Conservation (phyloP, 2,797 vertebrate species). For the Peromyscus melanophrys region DNA sequence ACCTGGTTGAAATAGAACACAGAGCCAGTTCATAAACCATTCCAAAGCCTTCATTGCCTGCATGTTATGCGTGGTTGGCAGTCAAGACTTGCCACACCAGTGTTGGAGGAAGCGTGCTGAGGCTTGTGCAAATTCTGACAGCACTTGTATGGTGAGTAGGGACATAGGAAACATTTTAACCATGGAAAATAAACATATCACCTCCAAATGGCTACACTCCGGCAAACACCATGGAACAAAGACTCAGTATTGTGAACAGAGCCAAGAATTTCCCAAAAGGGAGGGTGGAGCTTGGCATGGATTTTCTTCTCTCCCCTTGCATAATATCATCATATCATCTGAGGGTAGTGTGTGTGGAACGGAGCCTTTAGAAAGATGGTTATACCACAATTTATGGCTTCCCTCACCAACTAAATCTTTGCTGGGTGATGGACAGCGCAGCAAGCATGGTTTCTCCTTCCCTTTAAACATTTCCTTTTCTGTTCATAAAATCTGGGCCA, state of each 20-base stretch:
- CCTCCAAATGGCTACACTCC: slow-evolving; percentile 73
- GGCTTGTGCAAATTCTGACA: slow-evolving; percentile 54
- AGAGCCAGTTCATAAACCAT: slow-evolving; percentile 37
- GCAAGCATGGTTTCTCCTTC: slow-evolving; percentile 41
- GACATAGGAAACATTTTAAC: slow-evolving; percentile 61
- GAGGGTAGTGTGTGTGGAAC: slow-evolving; percentile 46
- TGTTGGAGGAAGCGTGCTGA: slow-evolving; percentile 2
- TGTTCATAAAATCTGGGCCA: neutral
- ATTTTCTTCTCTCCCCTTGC: slow-evolving; percentile 60
- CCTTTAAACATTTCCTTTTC: slow-evolving; percentile 34
- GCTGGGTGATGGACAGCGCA: slow-evolving; percentile 39
- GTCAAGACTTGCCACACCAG: slow-evolving; percentile 4
- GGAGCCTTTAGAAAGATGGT: slow-evolving; percentile 64
- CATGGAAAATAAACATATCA: slow-evolving; percentile 75
- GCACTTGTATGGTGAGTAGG: neutral
- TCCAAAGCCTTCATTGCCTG: slow-evolving; percentile 60
- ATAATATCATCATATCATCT: slow-evolving; percentile 58
- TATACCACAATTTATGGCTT: slow-evolving; percentile 63
- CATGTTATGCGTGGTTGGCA: neutral
- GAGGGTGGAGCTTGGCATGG: slow-evolving; percentile 51
- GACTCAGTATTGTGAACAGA: slow-evolving; percentile 63
- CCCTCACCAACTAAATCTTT: slow-evolving; percentile 59
- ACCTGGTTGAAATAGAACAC: neutral
- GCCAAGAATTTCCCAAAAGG: slow-evolving; percentile 68
- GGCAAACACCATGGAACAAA: neutral